These are phyloP conservation scores for Equus quagga DNA, from an alignment of 2,113 vertebrate genomes.

Conservation along the genomic window DNA sequence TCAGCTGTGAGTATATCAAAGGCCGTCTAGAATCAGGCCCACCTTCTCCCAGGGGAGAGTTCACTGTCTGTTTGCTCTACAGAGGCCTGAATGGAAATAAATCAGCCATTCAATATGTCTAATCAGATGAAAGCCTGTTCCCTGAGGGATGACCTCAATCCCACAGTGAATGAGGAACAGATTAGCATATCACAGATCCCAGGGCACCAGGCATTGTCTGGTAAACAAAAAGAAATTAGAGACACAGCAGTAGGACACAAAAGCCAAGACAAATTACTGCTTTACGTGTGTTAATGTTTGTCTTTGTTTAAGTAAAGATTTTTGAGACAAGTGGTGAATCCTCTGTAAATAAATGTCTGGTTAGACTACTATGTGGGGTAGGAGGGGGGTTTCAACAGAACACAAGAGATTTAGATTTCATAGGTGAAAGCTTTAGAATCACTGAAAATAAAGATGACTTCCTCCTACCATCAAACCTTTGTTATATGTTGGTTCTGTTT, in stretches of 20 bases:
- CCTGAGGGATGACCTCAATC: conserved; percentile 54
- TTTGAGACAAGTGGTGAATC: conserved; percentile 43
- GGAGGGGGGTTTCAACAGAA: background rate
- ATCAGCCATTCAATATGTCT: conserved; percentile 64
- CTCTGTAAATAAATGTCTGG: background rate
- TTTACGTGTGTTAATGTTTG: conserved; percentile 27
- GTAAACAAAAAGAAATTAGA: conserved; percentile 64
- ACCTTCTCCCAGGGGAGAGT: conserved; percentile 68
- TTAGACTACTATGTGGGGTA: background rate
- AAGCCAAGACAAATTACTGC: conserved; percentile 55
- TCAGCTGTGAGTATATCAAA: conserved; percentile 74
- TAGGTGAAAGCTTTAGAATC: conserved; percentile 24
- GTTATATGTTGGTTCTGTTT: background rate
- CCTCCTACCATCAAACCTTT: background rate
- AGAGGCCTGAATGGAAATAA: conserved; percentile 60
- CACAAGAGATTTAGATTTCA: background rate
- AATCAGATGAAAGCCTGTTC: conserved; percentile 69
- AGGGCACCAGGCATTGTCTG: conserved; percentile 1
- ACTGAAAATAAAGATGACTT: background rate
- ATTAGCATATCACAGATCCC: background rate
- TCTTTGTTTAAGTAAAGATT: conserved; percentile 53
- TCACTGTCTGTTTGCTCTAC: background rate
- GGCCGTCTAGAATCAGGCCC: background rate
- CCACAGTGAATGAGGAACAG: conserved; percentile 43
- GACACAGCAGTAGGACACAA: background rate